These are phyloP conservation scores for Eupelmus urozonus DNA, from an alignment of 2,888 invertebrate genomes.

Conservation along the genomic window DNA sequence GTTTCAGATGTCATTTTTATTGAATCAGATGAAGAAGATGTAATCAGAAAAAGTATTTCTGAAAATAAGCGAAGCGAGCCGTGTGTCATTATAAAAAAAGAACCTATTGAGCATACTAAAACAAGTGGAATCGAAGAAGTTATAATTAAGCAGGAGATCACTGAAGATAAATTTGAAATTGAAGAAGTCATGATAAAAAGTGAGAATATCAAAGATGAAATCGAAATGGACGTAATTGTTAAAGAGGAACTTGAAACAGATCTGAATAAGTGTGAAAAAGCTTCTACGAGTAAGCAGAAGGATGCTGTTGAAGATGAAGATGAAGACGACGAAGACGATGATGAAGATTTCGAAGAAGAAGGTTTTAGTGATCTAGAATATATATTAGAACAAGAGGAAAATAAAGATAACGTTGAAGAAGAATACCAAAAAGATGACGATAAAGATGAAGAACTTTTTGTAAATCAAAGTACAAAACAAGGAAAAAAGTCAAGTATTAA, in stretches of 20 bases:
- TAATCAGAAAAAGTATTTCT: no score
- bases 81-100: no score
- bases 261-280: background rate
- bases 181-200: background rate
- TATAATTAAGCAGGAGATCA: no score
- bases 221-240: background rate
- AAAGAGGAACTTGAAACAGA: background rate
- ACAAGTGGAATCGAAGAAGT: no score
- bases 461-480: no score
- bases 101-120: no score
- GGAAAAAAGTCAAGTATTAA: no score
- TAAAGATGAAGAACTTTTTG: no score
- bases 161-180: background rate
- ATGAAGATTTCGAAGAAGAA: background rate
- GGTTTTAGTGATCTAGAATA: background rate
- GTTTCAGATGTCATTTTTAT: no score
- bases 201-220: background rate
- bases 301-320: background rate
- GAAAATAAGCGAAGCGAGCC: no score
- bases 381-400: background rate
- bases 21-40: no score
- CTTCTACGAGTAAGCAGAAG: no score
- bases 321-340: constrained; percentile 1
- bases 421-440: background rate
- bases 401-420: background rate